phyloP scores from a whole-genome alignment of 2,113 vertebrate species.

The Alaudala cheleensis region DNA sequence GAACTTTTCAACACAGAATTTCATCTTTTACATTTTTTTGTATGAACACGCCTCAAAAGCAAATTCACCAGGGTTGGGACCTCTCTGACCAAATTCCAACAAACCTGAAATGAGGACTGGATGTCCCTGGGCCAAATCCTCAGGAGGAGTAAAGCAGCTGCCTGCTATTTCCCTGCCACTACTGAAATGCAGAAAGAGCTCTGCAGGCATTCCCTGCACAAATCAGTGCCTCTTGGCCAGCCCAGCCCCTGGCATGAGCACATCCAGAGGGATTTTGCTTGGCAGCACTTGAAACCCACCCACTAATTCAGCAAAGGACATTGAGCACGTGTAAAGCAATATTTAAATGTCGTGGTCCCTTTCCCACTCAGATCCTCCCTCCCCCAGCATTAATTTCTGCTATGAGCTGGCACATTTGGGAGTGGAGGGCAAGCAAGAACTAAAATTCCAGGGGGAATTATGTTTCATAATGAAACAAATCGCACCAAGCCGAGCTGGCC shows the following conservation, averaged over 20 bases:
- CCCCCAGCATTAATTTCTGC: background rate
- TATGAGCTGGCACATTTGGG: background rate
- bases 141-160: background rate
- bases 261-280: background rate
- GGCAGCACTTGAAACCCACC: background rate
- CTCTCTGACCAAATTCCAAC: background rate
- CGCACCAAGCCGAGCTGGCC: background rate
- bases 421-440: background rate
- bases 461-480: background rate
- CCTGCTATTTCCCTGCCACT: background rate
- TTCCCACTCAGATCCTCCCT: fast-evolving
- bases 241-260: background rate
- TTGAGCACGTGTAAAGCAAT: background rate
- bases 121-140: background rate
- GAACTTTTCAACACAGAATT: background rate
- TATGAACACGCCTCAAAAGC: background rate
- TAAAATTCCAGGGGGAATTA: slow-evolving; percentile 21
- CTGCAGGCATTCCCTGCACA: background rate
- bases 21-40: background rate
- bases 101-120: background rate
- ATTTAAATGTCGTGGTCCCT: background rate
- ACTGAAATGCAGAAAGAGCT: fast-evolving
- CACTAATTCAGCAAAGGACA: background rate
- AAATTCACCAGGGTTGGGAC: background rate
- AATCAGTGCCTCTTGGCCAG: background rate